Percentiles rank a stretch among this genome's conserved stretches.
Evolutionary conservation across 2,888 invertebrate genomes (phyloP).

Genomic region (Meteorus cinctellus): DNA sequence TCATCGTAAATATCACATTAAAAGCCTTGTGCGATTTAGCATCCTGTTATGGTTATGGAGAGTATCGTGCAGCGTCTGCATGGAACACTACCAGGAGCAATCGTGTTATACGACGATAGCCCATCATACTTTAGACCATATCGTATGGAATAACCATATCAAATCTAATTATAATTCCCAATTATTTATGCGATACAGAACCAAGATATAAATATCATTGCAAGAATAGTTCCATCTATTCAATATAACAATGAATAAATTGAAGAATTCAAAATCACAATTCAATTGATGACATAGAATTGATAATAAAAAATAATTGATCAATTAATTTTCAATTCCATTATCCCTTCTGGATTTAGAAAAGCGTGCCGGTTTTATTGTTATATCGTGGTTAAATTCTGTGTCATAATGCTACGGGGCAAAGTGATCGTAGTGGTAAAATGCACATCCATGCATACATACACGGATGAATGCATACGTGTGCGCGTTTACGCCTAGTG

Average conservation of each 20-base stretch:
- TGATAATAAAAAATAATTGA: slow-evolving; percentile 8
- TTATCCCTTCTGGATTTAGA: neutral
- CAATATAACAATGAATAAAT: neutral
- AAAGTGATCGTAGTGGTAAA: neutral
- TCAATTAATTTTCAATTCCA: slow-evolving; percentile 2
- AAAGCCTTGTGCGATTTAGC: slow-evolving; percentile 66
- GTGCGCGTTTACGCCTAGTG: slow-evolving; percentile 19
- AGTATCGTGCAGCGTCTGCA: slow-evolving; percentile 61
- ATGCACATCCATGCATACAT: neutral
- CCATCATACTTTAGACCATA: neutral
- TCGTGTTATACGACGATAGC: slow-evolving; percentile 28
- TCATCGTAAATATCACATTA: slow-evolving; percentile 69
- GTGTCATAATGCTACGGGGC: slow-evolving; percentile 12
- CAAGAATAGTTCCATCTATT: neutral
- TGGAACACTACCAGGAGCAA: slow-evolving; percentile 43
- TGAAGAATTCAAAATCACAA: slow-evolving; percentile 15
- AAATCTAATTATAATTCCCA: too few species aligned
- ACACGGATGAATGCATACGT: neutral
- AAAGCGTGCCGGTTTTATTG: neutral
- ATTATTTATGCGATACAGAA: neutral
- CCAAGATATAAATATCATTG: neutral
- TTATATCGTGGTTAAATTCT: slow-evolving; percentile 9
- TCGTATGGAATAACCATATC: neutral
- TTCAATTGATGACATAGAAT: slow-evolving; percentile 1
- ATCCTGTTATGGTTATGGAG: slow-evolving; percentile 64